Base-by-base conservation (phyloP, 2,888 invertebrate species). In the Acanthoscelides obtectus region DNA sequence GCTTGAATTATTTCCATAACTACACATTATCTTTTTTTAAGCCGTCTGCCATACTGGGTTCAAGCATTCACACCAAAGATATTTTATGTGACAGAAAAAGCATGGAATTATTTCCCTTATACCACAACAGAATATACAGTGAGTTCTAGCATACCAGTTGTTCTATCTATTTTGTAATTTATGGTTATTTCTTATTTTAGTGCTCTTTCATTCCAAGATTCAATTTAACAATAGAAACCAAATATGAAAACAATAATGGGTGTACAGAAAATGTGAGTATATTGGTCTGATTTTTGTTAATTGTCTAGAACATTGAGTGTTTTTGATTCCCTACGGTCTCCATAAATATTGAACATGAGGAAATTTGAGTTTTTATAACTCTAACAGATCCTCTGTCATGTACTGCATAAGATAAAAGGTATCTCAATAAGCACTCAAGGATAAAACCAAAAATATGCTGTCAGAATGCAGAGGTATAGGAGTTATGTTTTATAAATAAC, bases 71-170 rank as follows among this genome's bases (percentile, higher is more conserved):
- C 94, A 81, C 97, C 97, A 76, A 92, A 93, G 85, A 92, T 97
- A 83, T 96, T 97, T 87, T 97, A 97, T 86, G 91, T 97, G 20
- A 96, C 93, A 72, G 97, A 97, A 86, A 96, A 96, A 83, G 95
- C 96, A 19, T 97, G 96, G 96, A 97, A 97, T 85, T 97, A 94
- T 86, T 97, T 95, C 87, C 97, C 97, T 17, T 95, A 90, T 80
- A 96, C 96, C 21, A 90, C 94, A 70, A 96, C 86, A 88, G 94
- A 94, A 84, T 94, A 94, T 80, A 93, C 93, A 77, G 93, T 93
- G 86, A 90, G 91, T 90, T 69, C 64, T 22, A 66, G 20, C 66
- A 64, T 45, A 2, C n/a, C n/a, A n/a, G n/a, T n/a, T n/a, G n/a
- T n/a, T 45, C 22, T 69, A 71, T 17, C 20, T 20, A 20, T 71